These are phyloP conservation scores for Smittia aterrima DNA, from an alignment of 2,888 invertebrate genomes.

Conservation along the genomic window DNA sequence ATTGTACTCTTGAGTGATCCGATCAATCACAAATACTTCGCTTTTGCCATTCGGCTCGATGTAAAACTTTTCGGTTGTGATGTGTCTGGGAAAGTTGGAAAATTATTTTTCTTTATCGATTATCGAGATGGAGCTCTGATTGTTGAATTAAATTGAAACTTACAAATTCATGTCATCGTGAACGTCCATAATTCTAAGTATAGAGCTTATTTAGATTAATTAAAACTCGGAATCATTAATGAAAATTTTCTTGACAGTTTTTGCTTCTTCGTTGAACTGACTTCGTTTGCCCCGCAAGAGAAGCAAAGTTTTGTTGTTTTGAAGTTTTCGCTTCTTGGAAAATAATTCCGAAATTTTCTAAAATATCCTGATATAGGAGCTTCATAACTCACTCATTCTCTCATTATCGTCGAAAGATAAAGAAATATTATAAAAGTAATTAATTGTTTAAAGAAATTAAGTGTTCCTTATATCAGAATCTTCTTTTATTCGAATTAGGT, in stretches of 20 bases:
- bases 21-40: slow-evolving; percentile 80
- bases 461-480: too few species aligned
- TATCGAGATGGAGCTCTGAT: slow-evolving; percentile 19
- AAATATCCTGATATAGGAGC: not conserved
- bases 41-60: slow-evolving; percentile 75
- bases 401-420: too few species aligned
- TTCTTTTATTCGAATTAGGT: slow-evolving; percentile 5
- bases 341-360: not conserved
- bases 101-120: slow-evolving; percentile 37
- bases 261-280: too few species aligned
- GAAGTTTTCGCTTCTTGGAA: not conserved
- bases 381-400: too few species aligned
- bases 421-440: too few species aligned
- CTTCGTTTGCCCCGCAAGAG: too few species aligned
- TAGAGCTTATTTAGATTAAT: not conserved
- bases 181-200: slow-evolving; percentile 50
- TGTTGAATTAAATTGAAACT: slow-evolving; percentile 54
- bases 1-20: slow-evolving; percentile 70
- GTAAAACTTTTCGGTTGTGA: slow-evolving; percentile 86
- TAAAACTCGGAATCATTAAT: not conserved
- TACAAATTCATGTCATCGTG: slow-evolving; percentile 74
- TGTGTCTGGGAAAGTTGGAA: slow-evolving; percentile 62
- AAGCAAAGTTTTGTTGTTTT: too few species aligned
- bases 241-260: not conserved
- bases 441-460: too few species aligned